Base-by-base conservation (phyloP, 2,113 vertebrate species). In the Psittacus erithacus region DNA sequence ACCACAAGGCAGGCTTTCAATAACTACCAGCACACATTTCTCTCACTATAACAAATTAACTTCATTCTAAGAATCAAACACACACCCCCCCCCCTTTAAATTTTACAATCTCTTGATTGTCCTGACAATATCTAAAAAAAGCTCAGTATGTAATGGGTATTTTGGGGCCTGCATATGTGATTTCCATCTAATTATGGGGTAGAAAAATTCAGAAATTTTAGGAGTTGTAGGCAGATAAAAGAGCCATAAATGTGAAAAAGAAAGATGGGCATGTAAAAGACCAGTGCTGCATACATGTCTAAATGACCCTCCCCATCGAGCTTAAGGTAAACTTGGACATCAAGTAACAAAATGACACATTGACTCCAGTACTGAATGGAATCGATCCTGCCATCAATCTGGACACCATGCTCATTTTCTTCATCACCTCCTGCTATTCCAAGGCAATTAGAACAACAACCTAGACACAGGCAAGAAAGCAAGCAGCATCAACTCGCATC, bases 151-250 rank as follows among this genome's bases (percentile, higher is more conserved):
- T 31, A 81, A 84, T 20, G 17, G 19, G 35, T 93, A 94, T 89
- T 94, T 93, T 86, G 69, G 57, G 62, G 74, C 8, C 31, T 62
- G 44, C 60, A 73, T 88, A 69, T 31, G 44, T 27, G 75, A 84
- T 92, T 94, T 92, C 83, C 62, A 90, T 93, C 90, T 88, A 49
- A 86, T 87, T 89, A 84, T 6, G 6, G 13, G 35, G 20, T 59
- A 90, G 64, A 81, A 92, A 70, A 94, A 43, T 68, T 76, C 53
- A 82, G 35, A 80, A 53, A 19, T 83, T 33, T 79, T 80, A 39
- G 71, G 55, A 82, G n/a, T 8, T 85, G n/a, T 53, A 92, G 93
- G 73, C 46, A 83, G 50, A 75, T 33, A 77, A 73, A 87, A 70
- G 19, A 91, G 73, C 33, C 46, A 83, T 44, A 83, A 50, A 84